phyloP scores from a whole-genome alignment of 2,888 invertebrate genomes.

The Caradrina clavipalpis region DNA sequence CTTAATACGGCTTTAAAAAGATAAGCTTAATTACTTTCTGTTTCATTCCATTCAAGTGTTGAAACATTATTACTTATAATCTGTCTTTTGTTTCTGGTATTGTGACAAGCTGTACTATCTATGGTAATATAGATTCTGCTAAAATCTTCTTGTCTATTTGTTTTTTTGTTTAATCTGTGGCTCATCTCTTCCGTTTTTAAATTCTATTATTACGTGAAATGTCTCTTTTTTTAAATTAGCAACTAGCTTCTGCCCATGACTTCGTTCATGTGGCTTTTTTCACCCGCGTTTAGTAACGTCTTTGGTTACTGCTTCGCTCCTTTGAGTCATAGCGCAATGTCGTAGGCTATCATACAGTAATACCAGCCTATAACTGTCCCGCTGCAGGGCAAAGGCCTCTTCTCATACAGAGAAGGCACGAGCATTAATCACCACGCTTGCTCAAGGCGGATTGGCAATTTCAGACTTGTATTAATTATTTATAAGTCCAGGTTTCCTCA shows the following conservation, averaged over 20 bases:
- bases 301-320: too few species aligned
- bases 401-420: too few species aligned
- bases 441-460: too few species aligned
- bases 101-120: constrained; percentile 1
- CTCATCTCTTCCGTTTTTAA: constrained; percentile 3
- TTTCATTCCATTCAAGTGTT: constrained; percentile 34
- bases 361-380: too few species aligned
- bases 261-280: constrained; percentile 3
- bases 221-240: constrained; percentile 23
- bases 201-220: constrained; percentile 29
- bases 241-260: background rate
- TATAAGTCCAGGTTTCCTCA: too few species aligned
- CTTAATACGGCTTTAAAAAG: constrained; percentile 30
- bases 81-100: constrained; percentile 32
- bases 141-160: background rate
- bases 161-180: constrained; percentile 15
- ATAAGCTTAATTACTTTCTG: constrained; percentile 43
- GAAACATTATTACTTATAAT: constrained; percentile 26
- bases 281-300: too few species aligned
- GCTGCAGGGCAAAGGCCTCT: too few species aligned
- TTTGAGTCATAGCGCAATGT: too few species aligned
- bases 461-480: too few species aligned
- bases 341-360: too few species aligned
- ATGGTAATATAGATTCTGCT: background rate
- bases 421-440: too few species aligned